Conservation (phyloP, 35 echinoderm and acorn worm genomes). For the Patiria miniata region DNA sequence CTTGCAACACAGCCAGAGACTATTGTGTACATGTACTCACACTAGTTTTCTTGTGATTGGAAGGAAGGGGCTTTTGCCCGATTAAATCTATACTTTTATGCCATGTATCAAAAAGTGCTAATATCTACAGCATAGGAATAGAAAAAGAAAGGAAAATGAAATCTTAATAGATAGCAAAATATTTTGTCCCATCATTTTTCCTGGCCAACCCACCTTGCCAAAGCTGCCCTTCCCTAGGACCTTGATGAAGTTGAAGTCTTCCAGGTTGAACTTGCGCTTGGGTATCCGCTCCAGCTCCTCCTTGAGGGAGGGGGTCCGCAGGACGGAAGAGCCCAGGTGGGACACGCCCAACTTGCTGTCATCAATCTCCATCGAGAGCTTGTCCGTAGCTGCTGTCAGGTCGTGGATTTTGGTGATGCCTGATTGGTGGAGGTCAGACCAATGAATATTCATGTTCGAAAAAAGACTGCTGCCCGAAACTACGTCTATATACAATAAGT, state of each 20-base stretch:
- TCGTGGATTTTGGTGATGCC: slow-evolving; percentile 54
- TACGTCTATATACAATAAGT: too few species aligned
- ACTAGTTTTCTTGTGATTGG: too few species aligned
- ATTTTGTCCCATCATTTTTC: too few species aligned
- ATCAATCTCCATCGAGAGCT: slow-evolving; percentile 31
- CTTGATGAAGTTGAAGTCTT: slow-evolving; percentile 98
- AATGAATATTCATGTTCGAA: background rate
- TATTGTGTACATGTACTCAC: too few species aligned
- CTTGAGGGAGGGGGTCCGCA: slow-evolving; percentile 68
- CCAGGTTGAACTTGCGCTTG: slow-evolving; percentile 62
- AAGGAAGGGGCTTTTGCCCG: too few species aligned
- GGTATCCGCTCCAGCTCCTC: slow-evolving; percentile 82
- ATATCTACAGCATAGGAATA: too few species aligned
- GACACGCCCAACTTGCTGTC: background rate
- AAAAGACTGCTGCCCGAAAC: too few species aligned
- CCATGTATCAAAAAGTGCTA: too few species aligned
- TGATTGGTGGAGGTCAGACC: background rate
- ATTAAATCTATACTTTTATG: too few species aligned
- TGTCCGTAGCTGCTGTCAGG: slow-evolving; percentile 9
- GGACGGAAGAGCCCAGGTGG: slow-evolving; percentile 3
- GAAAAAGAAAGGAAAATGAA: too few species aligned
- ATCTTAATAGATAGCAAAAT: too few species aligned
- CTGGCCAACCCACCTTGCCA: slow-evolving; percentile 73
- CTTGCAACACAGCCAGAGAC: too few species aligned
- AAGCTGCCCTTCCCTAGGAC: slow-evolving; percentile 97